Conservation (phyloP, 2,113 vertebrate species). For the Lichenostomus cassidix region DNA sequence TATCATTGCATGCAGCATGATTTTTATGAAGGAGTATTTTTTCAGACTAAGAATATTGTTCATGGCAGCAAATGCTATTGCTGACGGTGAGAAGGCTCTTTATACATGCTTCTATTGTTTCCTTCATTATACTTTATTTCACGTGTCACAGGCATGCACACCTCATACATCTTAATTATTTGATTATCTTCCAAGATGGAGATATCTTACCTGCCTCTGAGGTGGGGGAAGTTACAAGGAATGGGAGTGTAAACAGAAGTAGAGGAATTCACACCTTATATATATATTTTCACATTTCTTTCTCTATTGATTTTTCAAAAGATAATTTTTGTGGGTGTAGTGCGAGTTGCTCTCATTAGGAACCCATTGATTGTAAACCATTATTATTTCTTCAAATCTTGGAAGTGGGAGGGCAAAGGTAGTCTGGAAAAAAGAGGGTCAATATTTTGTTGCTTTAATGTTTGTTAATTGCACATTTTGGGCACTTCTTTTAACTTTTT, state of each 20-base stretch:
- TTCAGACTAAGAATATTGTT: conserved; percentile 8
- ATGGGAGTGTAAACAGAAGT: neutral
- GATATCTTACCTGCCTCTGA: neutral
- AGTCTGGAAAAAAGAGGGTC: neutral
- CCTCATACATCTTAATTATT: conserved; percentile 69
- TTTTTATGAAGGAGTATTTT: conserved; percentile 7
- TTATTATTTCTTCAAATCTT: conserved; percentile 52
- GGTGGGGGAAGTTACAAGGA: neutral
- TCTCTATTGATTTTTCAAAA: conserved; percentile 66
- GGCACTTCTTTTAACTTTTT: neutral
- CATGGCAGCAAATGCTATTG: conserved; percentile 5
- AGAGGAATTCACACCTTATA: conserved; percentile 25
- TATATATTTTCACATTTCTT: conserved; percentile 52
- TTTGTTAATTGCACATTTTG: neutral
- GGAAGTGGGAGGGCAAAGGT: neutral
- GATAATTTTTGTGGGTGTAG: conserved; percentile 61
- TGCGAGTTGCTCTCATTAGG: conserved; percentile 68
- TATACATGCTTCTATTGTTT: neutral
- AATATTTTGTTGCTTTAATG: conserved; percentile 21
- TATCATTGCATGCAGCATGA: neutral
- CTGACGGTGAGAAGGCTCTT: neutral
- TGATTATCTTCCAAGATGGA: conserved; percentile 52
- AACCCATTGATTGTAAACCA: conserved; percentile 57
- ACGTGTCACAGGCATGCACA: neutral
- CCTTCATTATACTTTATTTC: conserved; percentile 41